These are phyloP conservation scores for Cyclopterus lumpus DNA, from an alignment of 2,797 vertebrate species.

Conservation along the genomic window DNA sequence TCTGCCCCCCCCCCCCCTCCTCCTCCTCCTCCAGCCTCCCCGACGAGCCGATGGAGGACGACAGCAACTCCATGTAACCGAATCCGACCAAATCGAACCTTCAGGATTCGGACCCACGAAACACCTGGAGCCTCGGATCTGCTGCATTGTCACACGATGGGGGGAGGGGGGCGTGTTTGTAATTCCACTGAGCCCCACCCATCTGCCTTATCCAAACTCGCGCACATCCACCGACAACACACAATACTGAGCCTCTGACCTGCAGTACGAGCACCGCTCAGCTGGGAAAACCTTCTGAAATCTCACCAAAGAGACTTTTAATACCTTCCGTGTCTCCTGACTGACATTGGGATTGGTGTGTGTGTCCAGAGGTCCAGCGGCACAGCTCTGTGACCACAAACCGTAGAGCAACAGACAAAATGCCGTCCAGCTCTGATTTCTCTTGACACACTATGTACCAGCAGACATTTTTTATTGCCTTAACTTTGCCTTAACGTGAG, in stretches of 20 bases:
- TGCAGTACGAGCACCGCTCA: conserved; percentile 57
- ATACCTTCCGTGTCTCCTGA: conserved; percentile 62
- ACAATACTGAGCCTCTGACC: conserved; percentile 55
- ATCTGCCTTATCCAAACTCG: conserved; percentile 59
- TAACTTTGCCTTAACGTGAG: conserved; percentile 60
- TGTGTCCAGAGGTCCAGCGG: conserved; percentile 28
- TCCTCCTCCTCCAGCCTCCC: conserved; percentile 60
- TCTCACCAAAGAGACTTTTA: conserved; percentile 75
- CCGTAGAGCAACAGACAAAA: conserved; percentile 39
- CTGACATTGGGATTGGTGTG: conserved; percentile 60
- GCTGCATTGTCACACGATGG: conserved; percentile 41
- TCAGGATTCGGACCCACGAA: conserved; percentile 33
- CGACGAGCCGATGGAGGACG: conserved; percentile 81
- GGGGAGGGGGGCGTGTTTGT: conserved; percentile 23
- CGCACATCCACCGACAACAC: conserved; percentile 25
- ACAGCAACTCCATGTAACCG: conserved; percentile 76
- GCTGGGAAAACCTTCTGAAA: conserved; percentile 65
- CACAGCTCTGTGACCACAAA: conserved; percentile 43
- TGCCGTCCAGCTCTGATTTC: conserved; percentile 40
- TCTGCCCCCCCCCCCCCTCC: neutral
- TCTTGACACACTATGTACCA: conserved; percentile 64
- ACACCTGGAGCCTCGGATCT: conserved; percentile 40
- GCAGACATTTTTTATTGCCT: conserved; percentile 63
- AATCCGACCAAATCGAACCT: conserved; percentile 46
- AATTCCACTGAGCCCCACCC: conserved; percentile 56